Base-by-base conservation (phyloP, 2,888 invertebrate species). In the Cordylochernes scorpioides region DNA sequence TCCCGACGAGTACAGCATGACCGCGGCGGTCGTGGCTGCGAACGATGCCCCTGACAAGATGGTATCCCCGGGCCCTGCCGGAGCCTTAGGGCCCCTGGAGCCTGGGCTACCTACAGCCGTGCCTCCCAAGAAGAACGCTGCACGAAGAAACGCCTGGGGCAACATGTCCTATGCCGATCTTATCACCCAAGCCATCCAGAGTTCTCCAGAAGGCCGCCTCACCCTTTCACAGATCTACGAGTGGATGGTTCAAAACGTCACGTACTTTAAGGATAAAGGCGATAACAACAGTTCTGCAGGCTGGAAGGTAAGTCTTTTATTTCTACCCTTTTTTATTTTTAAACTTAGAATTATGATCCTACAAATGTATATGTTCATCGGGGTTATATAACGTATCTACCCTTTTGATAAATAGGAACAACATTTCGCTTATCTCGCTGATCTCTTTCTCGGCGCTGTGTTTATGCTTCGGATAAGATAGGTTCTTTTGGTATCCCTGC, bases 171-270 rank as follows among this genome's bases (percentile, higher is more conserved):
- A 99, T 56, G 97, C 97, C 46, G 97, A 97, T 63, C 68, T 99
- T 52, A 97, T 99, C 50, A 91, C 94, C 10, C 88, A 91, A 55
- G 97, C 97, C 47, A 97, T 97, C 55, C 74, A 78, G 48, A 82
- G 82, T 36, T 77, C 88, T 29, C 72, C 75, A 26, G 94, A 97
- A 49, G 80, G 84, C 55, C 62, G 97, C 35, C 66, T 97, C 39
- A 97, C 97, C 3, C 62, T 97, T 45, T 84, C 88, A 34, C 94
- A 99, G 61, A 94, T 97, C 50, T 97, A 97, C 64, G 97, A 97
- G 59, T 99, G 94, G 94, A 97, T 97, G 91, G 91, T 97, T 37
- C 82, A 86, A 57, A 94, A 97, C 57, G 88, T 99, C 49, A 73
- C 88, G 46, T 97, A 91, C 60, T 97, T 97, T 66, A 88, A 91